Percentiles rank a stretch among this genome's conserved stretches.
Conservation (phyloP, 2,797 vertebrate species). For the Gallinago stenura region DNA sequence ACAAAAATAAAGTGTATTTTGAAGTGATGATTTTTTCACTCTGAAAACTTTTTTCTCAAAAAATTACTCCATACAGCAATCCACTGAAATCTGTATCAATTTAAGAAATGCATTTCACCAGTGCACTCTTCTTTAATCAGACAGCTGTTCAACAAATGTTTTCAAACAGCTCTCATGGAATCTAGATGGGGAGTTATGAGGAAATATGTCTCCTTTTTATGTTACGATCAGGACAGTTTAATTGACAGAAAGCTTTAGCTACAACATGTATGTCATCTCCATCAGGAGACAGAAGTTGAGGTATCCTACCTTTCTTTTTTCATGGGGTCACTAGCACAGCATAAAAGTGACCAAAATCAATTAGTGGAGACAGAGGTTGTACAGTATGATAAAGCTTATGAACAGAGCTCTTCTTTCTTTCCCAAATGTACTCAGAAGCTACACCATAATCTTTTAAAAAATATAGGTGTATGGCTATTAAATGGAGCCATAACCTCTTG, state of each 20-base stretch:
- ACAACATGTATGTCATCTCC: not conserved
- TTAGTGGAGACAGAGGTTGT: not conserved
- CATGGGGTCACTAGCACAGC: not conserved
- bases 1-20: not conserved
- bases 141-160: constrained; percentile 65
- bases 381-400: not conserved
- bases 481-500: not conserved
- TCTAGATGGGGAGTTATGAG: not conserved
- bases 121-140: not conserved
- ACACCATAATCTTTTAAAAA: not conserved
- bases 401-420: not conserved
- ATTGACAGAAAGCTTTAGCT: constrained; percentile 1
- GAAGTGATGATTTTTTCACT: not conserved
- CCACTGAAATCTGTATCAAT: constrained; percentile 17
- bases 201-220: not conserved
- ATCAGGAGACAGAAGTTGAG: not conserved
- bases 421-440: not conserved
- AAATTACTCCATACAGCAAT: not conserved
- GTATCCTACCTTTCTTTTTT: not conserved
- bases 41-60: not conserved
- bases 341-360: not conserved
- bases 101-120: constrained; percentile 28
- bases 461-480: not conserved
- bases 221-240: not conserved
- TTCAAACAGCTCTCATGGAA: not conserved